Evolutionary conservation across 2,113 vertebrate genomes (phyloP), one percentile per base, ranked within the genome.

Genomic region (Panurus biarmicus): DNA sequence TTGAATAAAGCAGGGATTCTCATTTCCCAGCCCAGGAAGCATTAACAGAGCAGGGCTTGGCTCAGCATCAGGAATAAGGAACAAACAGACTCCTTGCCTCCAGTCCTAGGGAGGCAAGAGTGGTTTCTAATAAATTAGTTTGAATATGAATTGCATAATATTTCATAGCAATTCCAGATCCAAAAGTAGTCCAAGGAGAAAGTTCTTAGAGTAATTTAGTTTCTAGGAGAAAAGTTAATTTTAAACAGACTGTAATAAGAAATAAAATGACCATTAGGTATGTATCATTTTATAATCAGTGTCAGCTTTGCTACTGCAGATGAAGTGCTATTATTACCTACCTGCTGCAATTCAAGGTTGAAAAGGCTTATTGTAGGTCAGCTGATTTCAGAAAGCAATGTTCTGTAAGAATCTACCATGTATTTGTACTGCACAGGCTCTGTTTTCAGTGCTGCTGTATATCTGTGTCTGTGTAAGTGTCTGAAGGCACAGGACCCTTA

Each of bases 211-310:
- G 44, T 79, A 70, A 80, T 80, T 92, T 70, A 56, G 67, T 83
- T 80, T 90, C 71, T 47, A 60, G 56, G 54, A 38, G 38, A 58
- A 85, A 82, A 72, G 22, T 26, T 93, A 47, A 82, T 95, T 91
- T 90, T 80, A 80, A 93, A 40, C 36, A 73, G 77, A 25, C 35
- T 57, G 23, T 71, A 88, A 70, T 76, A 92, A 67, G 86, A 86
- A 93, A 82, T 90, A 72, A 84, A 92, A 88, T 67, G 7, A 42
- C 25, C 40, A 60, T 93, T 85, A 90, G 61, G 60, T 67, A 71
- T 28, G 60, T 83, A 60, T 93, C 29, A 74, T 61, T 93, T 92
- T 92, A 89, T 65, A 92, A 91, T 88, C 76, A 75, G 8, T 62
- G 54, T 70, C 73, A 92, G 53, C 33, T 84, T 85, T 53, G 85